A percentile compares a stretch with the other conserved stretches of the same genome.
These are phyloP conservation scores for Halcyon chelicuti DNA, from an alignment of 2,797 vertebrate species.

Conservation along the genomic window DNA sequence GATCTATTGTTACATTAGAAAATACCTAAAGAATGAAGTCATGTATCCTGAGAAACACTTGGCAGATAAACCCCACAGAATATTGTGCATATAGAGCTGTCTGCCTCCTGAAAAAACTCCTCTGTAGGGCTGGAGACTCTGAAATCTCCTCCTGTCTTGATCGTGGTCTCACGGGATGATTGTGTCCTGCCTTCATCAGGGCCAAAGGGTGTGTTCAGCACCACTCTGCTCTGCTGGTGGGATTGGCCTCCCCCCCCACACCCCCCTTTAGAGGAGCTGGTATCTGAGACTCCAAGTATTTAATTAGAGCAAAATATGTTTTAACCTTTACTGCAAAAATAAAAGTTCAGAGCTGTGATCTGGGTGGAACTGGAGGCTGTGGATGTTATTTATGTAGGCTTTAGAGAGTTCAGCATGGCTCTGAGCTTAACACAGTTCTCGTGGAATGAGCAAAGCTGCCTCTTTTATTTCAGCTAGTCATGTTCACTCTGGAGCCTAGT, in stretches of 20 bases:
- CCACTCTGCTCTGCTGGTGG: neutral
- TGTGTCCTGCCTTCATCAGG: neutral
- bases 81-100: neutral
- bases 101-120: neutral
- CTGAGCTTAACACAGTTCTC: neutral
- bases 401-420: neutral
- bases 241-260: neutral
- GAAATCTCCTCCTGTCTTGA: neutral
- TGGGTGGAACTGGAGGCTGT: neutral
- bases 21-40: neutral
- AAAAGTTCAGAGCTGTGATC: neutral
- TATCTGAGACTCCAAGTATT: neutral
- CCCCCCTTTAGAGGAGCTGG: neutral
- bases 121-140: neutral
- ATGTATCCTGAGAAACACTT: neutral
- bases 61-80: neutral
- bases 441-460: neutral
- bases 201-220: neutral
- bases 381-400: neutral
- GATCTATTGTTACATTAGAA: neutral
- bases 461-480: neutral
- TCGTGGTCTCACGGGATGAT: rapidly evolving
- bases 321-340: neutral
- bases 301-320: neutral
- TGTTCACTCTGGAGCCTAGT: neutral